These are phyloP conservation scores for Pelmatolapia mariae DNA, from an alignment of 2,113 vertebrate species.

Conservation along the genomic window DNA sequence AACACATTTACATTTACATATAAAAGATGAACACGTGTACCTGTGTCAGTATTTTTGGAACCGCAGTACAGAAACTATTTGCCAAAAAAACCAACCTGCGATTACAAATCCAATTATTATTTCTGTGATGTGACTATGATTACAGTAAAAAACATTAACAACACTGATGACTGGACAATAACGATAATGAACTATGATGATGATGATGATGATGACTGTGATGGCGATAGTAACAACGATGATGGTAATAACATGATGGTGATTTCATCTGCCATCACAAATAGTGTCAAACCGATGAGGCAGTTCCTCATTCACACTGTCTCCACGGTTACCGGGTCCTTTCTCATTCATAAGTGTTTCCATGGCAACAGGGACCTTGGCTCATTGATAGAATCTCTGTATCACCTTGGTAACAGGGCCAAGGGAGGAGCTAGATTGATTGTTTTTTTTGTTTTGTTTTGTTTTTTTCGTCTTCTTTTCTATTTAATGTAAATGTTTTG, in stretches of 20 bases:
- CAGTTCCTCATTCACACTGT: conserved; percentile 82
- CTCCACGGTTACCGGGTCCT: conserved; percentile 81
- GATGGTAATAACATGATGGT: background rate
- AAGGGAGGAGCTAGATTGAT: conserved; percentile 65
- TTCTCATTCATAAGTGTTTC: conserved; percentile 91
- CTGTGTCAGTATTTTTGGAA: background rate
- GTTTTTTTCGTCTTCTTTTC: background rate
- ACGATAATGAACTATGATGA: background rate
- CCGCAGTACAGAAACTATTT: background rate
- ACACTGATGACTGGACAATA: background rate
- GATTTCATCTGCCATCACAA: conserved; percentile 58
- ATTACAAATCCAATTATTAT: background rate
- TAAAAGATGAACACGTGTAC: background rate
- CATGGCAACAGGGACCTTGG: conserved; percentile 78
- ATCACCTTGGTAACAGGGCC: conserved; percentile 66
- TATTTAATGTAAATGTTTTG: conserved; percentile 28
- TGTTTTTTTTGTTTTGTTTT: conserved; percentile 19
- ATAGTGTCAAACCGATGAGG: conserved; percentile 69
- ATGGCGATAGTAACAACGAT: background rate
- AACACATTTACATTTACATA: background rate
- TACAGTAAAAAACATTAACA: background rate
- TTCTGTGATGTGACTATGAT: background rate
- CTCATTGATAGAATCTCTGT: conserved; percentile 86
- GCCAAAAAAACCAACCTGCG: background rate
- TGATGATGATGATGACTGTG: background rate